phyloP scores from a whole-genome alignment of 1,140 invertebrate genomes.

The Agraylea sexmaculata region DNA sequence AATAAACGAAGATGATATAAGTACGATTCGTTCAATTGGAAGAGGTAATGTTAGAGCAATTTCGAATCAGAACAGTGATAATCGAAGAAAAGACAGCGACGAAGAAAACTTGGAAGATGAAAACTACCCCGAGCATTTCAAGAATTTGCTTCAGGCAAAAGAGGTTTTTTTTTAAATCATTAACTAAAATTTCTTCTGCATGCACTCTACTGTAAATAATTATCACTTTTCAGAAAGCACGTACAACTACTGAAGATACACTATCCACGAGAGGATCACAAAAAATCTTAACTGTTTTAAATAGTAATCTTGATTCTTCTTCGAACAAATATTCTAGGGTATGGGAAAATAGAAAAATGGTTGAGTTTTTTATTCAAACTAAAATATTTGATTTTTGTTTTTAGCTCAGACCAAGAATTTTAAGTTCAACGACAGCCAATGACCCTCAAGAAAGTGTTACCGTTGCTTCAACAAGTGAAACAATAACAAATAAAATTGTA shows the following conservation, averaged over 20 bases:
- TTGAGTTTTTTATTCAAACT: too few species aligned
- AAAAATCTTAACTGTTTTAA: conserved; percentile 11
- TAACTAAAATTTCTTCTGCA: too few species aligned
- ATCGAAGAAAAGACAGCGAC: neutral
- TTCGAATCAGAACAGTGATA: conserved; percentile 5
- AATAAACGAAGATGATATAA: neutral
- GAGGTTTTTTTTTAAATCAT: conserved; percentile 8
- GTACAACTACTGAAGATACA: conserved; percentile 16
- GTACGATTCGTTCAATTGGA: neutral
- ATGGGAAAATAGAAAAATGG: conserved; percentile 6
- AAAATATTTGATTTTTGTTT: too few species aligned
- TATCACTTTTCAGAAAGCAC: too few species aligned
- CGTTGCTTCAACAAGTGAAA: too few species aligned
- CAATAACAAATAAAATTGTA: too few species aligned
- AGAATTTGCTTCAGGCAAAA: conserved; percentile 15
- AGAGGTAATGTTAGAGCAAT: conserved; percentile 13
- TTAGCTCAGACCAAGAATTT: too few species aligned
- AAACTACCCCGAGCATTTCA: conserved; percentile 21
- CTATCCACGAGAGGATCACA: conserved; percentile 16
- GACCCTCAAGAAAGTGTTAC: too few species aligned
- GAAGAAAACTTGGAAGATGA: conserved; percentile 17
- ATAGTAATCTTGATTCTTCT: conserved; percentile 9
- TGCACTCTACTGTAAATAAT: too few species aligned
- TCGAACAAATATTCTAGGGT: conserved; percentile 16
- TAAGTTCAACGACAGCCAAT: too few species aligned